These are phyloP conservation scores for Xanthia togata DNA, from an alignment of 2,888 invertebrate species.

Conservation along the genomic window DNA sequence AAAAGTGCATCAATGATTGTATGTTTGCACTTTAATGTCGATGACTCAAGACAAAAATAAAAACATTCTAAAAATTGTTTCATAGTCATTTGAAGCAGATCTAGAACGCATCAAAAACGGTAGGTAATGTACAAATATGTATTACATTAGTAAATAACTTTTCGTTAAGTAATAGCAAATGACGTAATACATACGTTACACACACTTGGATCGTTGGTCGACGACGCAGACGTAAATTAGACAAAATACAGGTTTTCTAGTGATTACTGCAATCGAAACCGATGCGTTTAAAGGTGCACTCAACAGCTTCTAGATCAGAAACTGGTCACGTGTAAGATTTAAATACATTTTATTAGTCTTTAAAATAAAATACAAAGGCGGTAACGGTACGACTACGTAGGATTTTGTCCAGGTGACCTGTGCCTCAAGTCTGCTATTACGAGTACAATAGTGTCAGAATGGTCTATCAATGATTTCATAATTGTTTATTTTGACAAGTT, in stretches of 20 bases:
- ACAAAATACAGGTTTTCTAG: slow-evolving; percentile 47
- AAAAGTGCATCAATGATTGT: neutral
- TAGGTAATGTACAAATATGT: slow-evolving; percentile 54
- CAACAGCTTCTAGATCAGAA: slow-evolving; percentile 5
- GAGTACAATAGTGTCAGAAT: too few relatives aligned
- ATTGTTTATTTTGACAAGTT: too few relatives aligned
- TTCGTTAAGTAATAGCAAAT: slow-evolving; percentile 43
- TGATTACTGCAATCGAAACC: slow-evolving; percentile 36
- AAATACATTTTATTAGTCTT: neutral
- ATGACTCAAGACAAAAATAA: slow-evolving; percentile 21
- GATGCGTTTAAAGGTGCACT: slow-evolving; percentile 22
- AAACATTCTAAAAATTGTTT: slow-evolving; percentile 35
- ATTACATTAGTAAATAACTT: slow-evolving; percentile 51
- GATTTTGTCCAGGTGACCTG: too few relatives aligned
- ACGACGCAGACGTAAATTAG: slow-evolving; percentile 21
- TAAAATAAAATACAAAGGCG: neutral
- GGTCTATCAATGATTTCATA: too few relatives aligned
- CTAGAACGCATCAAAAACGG: slow-evolving; percentile 48
- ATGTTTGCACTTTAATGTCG: neutral
- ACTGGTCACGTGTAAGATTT: neutral
- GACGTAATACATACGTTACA: slow-evolving; percentile 41
- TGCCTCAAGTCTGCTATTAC: too few relatives aligned
- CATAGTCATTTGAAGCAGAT: slow-evolving; percentile 24
- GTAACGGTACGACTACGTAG: neutral
- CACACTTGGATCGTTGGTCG: slow-evolving; percentile 24